Evolutionary conservation across 2,888 invertebrate species (phyloP).

Genomic region (Leptinotarsa tumamoca): DNA sequence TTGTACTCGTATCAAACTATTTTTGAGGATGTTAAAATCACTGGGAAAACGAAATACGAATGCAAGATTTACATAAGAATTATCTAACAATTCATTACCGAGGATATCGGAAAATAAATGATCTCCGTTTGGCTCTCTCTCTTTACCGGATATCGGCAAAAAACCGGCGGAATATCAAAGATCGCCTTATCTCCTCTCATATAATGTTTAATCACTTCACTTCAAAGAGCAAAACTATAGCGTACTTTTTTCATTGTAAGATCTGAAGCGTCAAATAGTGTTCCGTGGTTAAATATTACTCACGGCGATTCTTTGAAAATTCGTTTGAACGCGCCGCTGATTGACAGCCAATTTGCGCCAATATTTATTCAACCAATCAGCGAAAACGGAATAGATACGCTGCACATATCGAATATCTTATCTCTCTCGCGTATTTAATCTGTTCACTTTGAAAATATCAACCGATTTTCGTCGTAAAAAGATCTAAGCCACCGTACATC

Average conservation of each 20-base stretch:
- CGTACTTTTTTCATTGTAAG: background rate
- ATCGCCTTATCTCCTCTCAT: background rate
- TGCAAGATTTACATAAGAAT: background rate
- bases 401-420: slow-evolving; percentile 10
- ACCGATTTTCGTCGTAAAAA: slow-evolving; percentile 6
- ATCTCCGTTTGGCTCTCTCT: background rate
- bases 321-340: slow-evolving; percentile 39
- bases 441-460: slow-evolving; percentile 1
- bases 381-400: slow-evolving; percentile 34
- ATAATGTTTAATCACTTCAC: slow-evolving; percentile 4
- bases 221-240: slow-evolving; percentile 5
- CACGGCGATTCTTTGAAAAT: slow-evolving; percentile 28
- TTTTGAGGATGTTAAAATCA: background rate
- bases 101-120: background rate
- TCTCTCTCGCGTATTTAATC: background rate
- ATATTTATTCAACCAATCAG: slow-evolving; percentile 49
- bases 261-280: background rate
- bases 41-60: background rate
- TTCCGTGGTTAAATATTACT: background rate
- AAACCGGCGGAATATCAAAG: background rate
- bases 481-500: background rate
- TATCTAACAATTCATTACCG: background rate
- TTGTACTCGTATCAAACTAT: background rate
- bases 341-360: slow-evolving; percentile 39
- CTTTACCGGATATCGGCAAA: background rate